Percentiles rank a stretch among this genome's conserved stretches.
Conservation (phyloP, 2,888 invertebrate species). For the Tetanocera ferruginea region DNA sequence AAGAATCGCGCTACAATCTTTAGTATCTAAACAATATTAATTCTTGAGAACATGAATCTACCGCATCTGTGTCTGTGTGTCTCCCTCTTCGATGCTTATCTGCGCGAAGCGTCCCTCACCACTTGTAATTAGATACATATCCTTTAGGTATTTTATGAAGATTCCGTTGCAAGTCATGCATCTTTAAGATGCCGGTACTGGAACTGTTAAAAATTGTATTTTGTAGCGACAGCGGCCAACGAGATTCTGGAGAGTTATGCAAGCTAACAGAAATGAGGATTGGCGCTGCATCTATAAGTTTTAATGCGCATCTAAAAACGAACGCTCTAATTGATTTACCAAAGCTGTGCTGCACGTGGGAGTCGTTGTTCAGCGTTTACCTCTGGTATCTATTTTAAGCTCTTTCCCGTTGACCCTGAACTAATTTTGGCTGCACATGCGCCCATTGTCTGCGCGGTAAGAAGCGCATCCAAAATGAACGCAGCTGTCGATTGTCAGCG, state of each 20-base stretch:
- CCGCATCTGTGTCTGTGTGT: not conserved
- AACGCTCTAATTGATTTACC: conserved; percentile 37
- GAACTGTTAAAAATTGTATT: not conserved
- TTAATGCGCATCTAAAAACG: conserved; percentile 16
- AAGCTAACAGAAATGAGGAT: not conserved
- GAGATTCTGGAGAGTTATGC: not conserved
- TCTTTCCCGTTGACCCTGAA: conserved; percentile 8
- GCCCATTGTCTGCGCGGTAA: not conserved
- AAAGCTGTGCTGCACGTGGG: not conserved
- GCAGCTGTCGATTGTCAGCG: conserved; percentile 38
- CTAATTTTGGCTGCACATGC: conserved; percentile 4
- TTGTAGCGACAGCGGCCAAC: not conserved
- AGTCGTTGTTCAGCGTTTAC: conserved; percentile 3
- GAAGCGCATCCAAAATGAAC: conserved; percentile 20
- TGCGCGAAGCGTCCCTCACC: not conserved
- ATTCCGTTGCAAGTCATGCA: conserved; percentile 26
- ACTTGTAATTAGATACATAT: conserved; percentile 53
- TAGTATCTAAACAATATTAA: too few relatives aligned
- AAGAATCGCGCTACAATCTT: not conserved
- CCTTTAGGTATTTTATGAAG: conserved; percentile 45
- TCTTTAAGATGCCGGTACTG: not conserved
- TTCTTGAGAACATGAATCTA: not conserved
- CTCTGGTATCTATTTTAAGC: not conserved
- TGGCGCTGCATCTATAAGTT: not conserved
- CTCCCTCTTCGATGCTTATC: conserved; percentile 4